Percentiles rank a stretch among this genome's conserved stretches.
Conservation (phyloP, 64 coral and sea anemone species). For the Pachyseris speciosa region DNA sequence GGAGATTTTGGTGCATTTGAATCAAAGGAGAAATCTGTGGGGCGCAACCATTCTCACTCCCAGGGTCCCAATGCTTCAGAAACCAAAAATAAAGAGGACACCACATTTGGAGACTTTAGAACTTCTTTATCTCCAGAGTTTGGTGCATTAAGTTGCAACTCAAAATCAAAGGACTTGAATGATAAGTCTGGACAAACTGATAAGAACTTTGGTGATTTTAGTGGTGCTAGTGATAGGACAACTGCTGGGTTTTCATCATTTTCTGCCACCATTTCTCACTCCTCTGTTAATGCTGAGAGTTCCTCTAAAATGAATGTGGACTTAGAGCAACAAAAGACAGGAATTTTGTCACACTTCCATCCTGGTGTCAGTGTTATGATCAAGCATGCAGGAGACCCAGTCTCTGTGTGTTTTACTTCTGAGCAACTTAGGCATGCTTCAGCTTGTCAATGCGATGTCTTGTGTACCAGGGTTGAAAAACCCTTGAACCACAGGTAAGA, state of each 20-base stretch:
- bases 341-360: neutral
- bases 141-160: neutral
- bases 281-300: neutral
- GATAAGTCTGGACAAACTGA: neutral
- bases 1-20: conserved; percentile 14
- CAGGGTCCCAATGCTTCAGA: neutral
- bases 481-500: neutral
- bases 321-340: neutral
- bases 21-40: neutral
- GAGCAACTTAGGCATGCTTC: neutral
- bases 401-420: neutral
- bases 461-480: neutral
- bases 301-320: neutral
- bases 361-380: neutral
- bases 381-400: neutral
- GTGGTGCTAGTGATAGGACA: neutral
- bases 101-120: neutral
- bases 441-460: neutral
- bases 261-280: neutral
- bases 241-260: neutral
- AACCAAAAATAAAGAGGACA: neutral
- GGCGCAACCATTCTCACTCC: no score
- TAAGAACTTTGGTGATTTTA: neutral
- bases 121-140: neutral
- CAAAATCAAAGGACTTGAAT: neutral